Evolutionary conservation across 2,888 invertebrate genomes (phyloP), one percentile per base, ranked within the genome.

Genomic region (Lepidocyrtoides sp.): DNA sequence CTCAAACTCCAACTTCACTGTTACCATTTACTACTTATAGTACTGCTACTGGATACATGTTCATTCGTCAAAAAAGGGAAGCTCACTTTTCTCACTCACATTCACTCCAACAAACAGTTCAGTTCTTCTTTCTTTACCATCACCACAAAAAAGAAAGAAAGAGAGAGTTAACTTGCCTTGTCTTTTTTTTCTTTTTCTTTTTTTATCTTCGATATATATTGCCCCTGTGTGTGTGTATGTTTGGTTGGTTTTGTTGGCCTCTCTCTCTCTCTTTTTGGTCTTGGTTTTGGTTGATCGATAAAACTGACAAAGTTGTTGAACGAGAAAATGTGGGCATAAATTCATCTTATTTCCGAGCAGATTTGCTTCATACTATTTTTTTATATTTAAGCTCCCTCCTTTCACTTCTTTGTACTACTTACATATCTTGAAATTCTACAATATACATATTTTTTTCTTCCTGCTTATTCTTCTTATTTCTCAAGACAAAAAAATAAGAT

Each of bases 301-400:
- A 89, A 89, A 89, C 89, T 89, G 89, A 89, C 89, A 89, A 89
- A 89, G 89, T 89, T 89, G 89, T 89, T 89, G 89, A 89, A 89
- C 89, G 89, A 69, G 89, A 89, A 89, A 89, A 89, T 84, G 84
- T 84, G 83, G 89, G 89, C 89, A 89, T 89, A 89, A 89, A 89
- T 89, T 89, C 89, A 89, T 89, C 89, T 89, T 89, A 89, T 89
- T 89, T 83, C 89, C 26, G 44, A 88, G 88, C 88, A 88, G 88
- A 88, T 88, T 88, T 88, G 79, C 89, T 75, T 72, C 81, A 81
- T 88, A 79, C 41, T 69, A 36, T 66, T 32, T 26, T 7, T 69
- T 69, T 57, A 26, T 77, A 48, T 87, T 54, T 29, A 87, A 79
- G 63, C 66, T 87, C 77, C 32, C 77, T 29, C 23, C 26, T 5